Conservation (phyloP, 2,888 invertebrate species). For the Bembecia ichneumoniformis region DNA sequence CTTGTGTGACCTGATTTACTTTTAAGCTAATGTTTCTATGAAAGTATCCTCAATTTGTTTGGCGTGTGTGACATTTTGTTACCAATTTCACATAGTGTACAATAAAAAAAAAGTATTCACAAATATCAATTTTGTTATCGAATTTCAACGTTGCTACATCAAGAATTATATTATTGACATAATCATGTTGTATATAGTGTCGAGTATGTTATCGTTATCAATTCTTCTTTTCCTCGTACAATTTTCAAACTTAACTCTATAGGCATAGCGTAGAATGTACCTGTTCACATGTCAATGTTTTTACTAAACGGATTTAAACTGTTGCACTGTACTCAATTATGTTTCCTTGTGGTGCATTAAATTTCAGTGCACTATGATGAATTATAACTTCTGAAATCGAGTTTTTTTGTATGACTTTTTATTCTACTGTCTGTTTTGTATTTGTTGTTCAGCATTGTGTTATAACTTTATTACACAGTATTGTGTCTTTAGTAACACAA, state of each 20-base stretch:
- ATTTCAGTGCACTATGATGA: too few relatives aligned
- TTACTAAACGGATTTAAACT: too few relatives aligned
- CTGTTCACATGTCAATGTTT: conserved; percentile 24
- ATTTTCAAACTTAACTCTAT: conserved; percentile 43
- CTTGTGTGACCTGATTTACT: conserved; percentile 71
- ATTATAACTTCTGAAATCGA: too few relatives aligned
- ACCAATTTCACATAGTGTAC: conserved; percentile 47
- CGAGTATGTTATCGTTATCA: not conserved
- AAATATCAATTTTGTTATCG: not conserved
- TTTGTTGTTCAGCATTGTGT: too few relatives aligned
- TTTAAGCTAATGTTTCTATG: conserved; percentile 59
- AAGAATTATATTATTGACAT: not conserved
- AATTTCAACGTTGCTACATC: not conserved
- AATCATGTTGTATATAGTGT: not conserved
- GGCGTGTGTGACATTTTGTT: conserved; percentile 37
- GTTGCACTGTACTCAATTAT: too few relatives aligned
- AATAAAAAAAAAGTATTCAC: conserved; percentile 1
- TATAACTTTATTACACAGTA: too few relatives aligned
- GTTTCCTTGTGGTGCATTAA: too few relatives aligned
- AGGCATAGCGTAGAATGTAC: conserved; percentile 37
- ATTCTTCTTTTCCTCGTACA: conserved; percentile 22
- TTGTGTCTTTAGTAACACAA: too few relatives aligned
- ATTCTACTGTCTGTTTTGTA: too few relatives aligned
- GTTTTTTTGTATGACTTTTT: too few relatives aligned
- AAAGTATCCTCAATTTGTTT: conserved; percentile 39